Evolutionary conservation across 92 coral and sea anemone genomes (phyloP), one percentile per base, ranked within the genome.

Genomic region (Pocillopora grandis): DNA sequence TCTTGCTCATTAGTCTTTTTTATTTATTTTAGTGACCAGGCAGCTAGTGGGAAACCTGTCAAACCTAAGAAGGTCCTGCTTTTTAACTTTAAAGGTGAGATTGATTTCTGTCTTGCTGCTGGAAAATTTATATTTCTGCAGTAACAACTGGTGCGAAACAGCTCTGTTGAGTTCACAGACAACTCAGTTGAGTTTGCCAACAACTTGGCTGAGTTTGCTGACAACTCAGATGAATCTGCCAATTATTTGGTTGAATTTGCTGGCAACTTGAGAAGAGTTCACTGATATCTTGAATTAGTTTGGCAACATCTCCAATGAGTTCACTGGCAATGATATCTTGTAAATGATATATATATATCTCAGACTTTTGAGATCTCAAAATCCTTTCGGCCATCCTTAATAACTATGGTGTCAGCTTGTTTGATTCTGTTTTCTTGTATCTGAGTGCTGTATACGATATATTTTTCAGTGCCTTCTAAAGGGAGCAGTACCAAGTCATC

Each of bases 1-100:
- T 48, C 52, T 49, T 67, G 11, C 52, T n/a, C 35, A 1, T 1
- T 21, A 13, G 42, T 64, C 19, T 75, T 65, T 48, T 42, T 12
- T 21, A 71, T 64, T 62, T 55, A 68, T 52, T 88, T 52, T 66
- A 91, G 85, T 71, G 95, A 91, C 36, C 92, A 96, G 73, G 80
- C 93, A 69, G 86, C 86, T 17, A 91, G 80, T 83, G 90, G 92
- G 16, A 96, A 92, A 73, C 97, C 97, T 59, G 85, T 92, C 15
- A 96, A 96, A 85, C 96, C 99, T 21, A 96, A 89, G 89, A 96
- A 96, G 75, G 99, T 96, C 11, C 85, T 96, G 78, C 88, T 94
- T 74, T 96, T 96, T 86, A 96, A 95, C 86, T 94, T 96, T 77
- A 92, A 86, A 85, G 98, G 99, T 96, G 82, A 77, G 97, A 84